phyloP scores from a whole-genome alignment of 2,797 vertebrate genomes.

The Chelmon rostratus region DNA sequence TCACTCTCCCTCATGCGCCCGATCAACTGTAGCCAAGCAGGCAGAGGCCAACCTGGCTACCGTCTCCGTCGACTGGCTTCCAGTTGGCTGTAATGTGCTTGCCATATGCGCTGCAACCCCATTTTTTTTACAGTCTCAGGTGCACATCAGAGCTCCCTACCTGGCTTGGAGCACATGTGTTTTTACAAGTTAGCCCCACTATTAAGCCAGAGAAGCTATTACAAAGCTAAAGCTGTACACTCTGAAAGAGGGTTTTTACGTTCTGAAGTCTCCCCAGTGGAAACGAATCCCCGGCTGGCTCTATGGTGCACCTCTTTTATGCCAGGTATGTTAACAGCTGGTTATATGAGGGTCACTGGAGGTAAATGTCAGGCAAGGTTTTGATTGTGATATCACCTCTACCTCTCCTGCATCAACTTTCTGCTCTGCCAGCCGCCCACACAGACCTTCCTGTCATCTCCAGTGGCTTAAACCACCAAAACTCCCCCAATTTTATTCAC shows the following conservation, averaged over 20 bases:
- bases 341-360: slow-evolving; percentile 46
- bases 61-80: slow-evolving; percentile 47
- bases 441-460: background rate
- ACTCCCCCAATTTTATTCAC: background rate
- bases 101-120: slow-evolving; percentile 69
- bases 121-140: slow-evolving; percentile 51
- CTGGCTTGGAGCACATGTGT: slow-evolving; percentile 63
- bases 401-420: background rate
- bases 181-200: slow-evolving; percentile 30
- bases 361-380: slow-evolving; percentile 18
- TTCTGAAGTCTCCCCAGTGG: slow-evolving; percentile 35
- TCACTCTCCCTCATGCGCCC: slow-evolving; percentile 47
- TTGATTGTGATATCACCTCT: slow-evolving; percentile 23
- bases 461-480: background rate
- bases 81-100: slow-evolving; percentile 65
- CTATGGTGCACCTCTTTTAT: slow-evolving; percentile 40
- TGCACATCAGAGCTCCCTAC: slow-evolving; percentile 48
- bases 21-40: slow-evolving; percentile 62
- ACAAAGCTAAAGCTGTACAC: slow-evolving; percentile 27
- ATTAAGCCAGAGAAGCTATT: slow-evolving; percentile 61
- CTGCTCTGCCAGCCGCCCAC: background rate
- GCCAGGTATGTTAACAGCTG: slow-evolving; percentile 65
- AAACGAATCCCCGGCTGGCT: slow-evolving; percentile 55
- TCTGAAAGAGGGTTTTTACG: slow-evolving; percentile 47
- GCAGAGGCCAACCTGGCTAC: slow-evolving; percentile 52